phyloP scores from a whole-genome alignment of 1,140 invertebrate genomes.

The Bombus pascuorum region DNA sequence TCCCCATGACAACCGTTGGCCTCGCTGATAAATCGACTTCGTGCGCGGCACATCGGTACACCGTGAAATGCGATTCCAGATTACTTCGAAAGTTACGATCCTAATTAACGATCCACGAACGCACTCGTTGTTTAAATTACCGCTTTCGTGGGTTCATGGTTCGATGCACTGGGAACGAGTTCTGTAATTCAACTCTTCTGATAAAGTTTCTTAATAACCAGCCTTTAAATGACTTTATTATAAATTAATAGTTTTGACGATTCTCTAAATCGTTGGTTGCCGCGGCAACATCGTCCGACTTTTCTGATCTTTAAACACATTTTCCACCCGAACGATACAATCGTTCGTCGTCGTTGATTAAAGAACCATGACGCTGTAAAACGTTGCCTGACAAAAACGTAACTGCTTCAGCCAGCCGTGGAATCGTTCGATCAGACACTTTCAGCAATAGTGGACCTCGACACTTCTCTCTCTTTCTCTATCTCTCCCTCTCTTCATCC shows the following conservation, averaged over 20 bases:
- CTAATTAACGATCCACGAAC: slow-evolving; percentile 66
- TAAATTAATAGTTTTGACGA: slow-evolving; percentile 31
- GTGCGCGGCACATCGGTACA: slow-evolving; percentile 66
- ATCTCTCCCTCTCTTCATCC: not conserved
- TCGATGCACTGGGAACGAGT: slow-evolving; percentile 46
- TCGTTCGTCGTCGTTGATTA: slow-evolving; percentile 39
- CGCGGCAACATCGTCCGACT: not conserved
- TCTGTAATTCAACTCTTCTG: slow-evolving; percentile 57
- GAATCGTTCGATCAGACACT: slow-evolving; percentile 45
- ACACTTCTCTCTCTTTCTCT: no score
- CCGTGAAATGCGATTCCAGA: slow-evolving; percentile 68
- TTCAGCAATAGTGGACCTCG: not conserved
- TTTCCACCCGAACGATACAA: slow-evolving; percentile 1
- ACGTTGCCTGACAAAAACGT: slow-evolving; percentile 23
- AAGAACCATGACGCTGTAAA: slow-evolving; percentile 45
- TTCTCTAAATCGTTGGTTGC: not conserved
- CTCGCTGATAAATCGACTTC: slow-evolving; percentile 70
- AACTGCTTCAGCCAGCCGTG: slow-evolving; percentile 33
- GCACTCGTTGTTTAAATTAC: slow-evolving; percentile 63
- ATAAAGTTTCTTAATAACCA: slow-evolving; percentile 50
- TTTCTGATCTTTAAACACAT: not conserved
- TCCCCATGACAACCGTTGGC: slow-evolving; percentile 77
- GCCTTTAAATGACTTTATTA: slow-evolving; percentile 24
- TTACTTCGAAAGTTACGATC: slow-evolving; percentile 66
- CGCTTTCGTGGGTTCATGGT: slow-evolving; percentile 59